These are phyloP conservation scores for Arge pagana DNA, from an alignment of 2,888 invertebrate species.

Conservation along the genomic window DNA sequence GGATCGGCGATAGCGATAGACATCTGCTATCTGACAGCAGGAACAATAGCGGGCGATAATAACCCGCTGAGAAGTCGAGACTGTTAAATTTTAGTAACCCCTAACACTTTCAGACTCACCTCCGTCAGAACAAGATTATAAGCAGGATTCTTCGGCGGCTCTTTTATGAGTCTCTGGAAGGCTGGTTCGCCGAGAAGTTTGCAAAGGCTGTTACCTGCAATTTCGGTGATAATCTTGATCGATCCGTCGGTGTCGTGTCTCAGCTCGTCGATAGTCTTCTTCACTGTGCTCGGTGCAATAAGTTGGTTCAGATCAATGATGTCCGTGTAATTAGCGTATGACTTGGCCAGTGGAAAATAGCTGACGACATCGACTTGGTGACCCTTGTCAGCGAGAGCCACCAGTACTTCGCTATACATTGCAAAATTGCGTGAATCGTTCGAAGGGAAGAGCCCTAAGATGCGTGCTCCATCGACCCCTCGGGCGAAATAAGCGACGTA, in stretches of 20 bases:
- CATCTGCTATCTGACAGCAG: no score
- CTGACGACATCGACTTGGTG: conserved; percentile 53
- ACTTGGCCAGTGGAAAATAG: conserved; percentile 43
- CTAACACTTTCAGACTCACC: conserved; percentile 32
- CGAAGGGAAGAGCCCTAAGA: conserved; percentile 26
- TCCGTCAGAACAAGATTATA: conserved; percentile 36
- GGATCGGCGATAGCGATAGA: no score
- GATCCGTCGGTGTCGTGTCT: conserved; percentile 18
- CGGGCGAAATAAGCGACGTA: background rate
- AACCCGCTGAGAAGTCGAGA: no score
- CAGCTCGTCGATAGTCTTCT: conserved; percentile 28
- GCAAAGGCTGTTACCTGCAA: conserved; percentile 21
- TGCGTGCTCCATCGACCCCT: conserved; percentile 1
- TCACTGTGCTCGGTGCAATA: conserved; percentile 24
- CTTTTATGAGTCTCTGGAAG: conserved; percentile 31
- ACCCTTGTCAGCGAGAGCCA: conserved; percentile 45
- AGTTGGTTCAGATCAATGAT: conserved; percentile 39
- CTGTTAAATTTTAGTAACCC: no score
- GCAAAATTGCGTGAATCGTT: conserved; percentile 23
- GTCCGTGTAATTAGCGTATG: conserved; percentile 42
- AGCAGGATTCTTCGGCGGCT: conserved; percentile 31
- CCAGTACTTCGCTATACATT: conserved; percentile 23
- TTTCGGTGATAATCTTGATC: conserved; percentile 5
- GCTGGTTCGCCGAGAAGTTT: conserved; percentile 27
- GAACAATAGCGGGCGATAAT: no score